These are phyloP conservation scores for Dicyrtoma fusca DNA, from an alignment of 2,888 invertebrate genomes.

Conservation along the genomic window DNA sequence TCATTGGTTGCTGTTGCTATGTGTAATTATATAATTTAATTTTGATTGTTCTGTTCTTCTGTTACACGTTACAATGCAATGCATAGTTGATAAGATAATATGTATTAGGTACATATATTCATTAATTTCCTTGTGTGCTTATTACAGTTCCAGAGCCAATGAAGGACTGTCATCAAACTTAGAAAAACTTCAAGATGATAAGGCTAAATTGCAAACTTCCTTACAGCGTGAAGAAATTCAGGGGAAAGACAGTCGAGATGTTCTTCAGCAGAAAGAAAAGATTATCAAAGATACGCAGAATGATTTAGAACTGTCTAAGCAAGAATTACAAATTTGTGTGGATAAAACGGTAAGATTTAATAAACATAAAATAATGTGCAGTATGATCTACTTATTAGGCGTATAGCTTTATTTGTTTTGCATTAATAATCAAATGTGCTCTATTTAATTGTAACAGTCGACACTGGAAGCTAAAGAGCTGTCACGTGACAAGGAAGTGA, in stretches of 20 bases:
- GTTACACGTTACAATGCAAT: too few relatives aligned
- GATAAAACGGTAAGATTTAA: constrained; percentile 52
- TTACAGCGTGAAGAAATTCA: constrained; percentile 46
- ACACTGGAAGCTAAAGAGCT: constrained; percentile 41
- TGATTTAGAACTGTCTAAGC: constrained; percentile 50
- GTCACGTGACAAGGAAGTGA: constrained; percentile 45
- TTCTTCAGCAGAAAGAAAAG: constrained; percentile 40
- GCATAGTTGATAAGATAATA: too few relatives aligned
- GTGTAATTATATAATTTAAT: too few relatives aligned
- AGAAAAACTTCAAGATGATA: constrained; percentile 51
- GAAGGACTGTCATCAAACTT: constrained; percentile 51
- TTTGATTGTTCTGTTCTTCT: too few relatives aligned
- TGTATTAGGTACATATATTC: too few relatives aligned
- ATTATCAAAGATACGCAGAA: constrained; percentile 47
- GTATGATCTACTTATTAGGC: too few relatives aligned
- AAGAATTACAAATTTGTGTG: constrained; percentile 46
- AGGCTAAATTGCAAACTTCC: constrained; percentile 44
- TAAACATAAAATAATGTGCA: too few relatives aligned
- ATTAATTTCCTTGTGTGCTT: too few relatives aligned
- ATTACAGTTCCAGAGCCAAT: constrained; percentile 50
- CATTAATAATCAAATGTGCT: too few relatives aligned
- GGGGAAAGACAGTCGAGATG: constrained; percentile 45
- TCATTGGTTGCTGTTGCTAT: too few relatives aligned
- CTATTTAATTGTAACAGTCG: constrained; percentile 38
- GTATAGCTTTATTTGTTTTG: too few relatives aligned